Base-by-base conservation (phyloP, 1,140 invertebrate species). In the Bradysia coprophila region DNA sequence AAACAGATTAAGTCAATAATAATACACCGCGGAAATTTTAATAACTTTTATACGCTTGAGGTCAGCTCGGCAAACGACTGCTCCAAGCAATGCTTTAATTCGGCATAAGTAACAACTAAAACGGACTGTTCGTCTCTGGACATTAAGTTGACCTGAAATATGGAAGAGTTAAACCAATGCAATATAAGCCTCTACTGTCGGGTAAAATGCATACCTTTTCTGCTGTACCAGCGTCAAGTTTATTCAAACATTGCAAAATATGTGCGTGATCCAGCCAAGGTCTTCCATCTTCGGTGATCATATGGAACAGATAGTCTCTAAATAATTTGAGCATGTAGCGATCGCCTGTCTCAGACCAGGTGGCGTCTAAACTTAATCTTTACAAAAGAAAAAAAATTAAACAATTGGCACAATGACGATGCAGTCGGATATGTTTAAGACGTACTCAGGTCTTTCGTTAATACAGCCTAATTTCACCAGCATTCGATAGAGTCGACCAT, bases 261-360 rank as follows among this genome's bases (percentile, higher is more conserved):
- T 98, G 95, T 36, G 90, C 81, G 68, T 95, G 78, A 66, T 98
- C 94, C 31, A 98, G 59, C 88, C 90, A 97, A 9, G 95, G 92
- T 43, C 80, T 70, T 21, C 92, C 93, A 60, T 93, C 87, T 47
- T 84, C 78, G 24, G 81, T 82, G 31, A 94, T 82, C 56, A 84
- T 78, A 69, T 98, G 94, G 66, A 98, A 97, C 49, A 98, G 65
- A 61, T 94, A 95, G 67, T 98, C 95, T 47, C 94, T 72, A 68
- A 97, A 98, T 52, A 98, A 65, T 69, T 98, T 98, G 60, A 98
- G 68, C 81, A 98, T 86, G 63, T 97, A 98, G 38, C 92, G 74
- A 64, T 95, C 91, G 22, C 93, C 93, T 21, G 92, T 97, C 66
- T 98, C 94, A 36, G 89, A 78, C 94, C 94, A 98, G 19, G 83